Percentiles rank a stretch among this genome's conserved stretches.
Evolutionary conservation across 1,140 invertebrate genomes (phyloP).

Genomic region (Dreissena polymorpha): DNA sequence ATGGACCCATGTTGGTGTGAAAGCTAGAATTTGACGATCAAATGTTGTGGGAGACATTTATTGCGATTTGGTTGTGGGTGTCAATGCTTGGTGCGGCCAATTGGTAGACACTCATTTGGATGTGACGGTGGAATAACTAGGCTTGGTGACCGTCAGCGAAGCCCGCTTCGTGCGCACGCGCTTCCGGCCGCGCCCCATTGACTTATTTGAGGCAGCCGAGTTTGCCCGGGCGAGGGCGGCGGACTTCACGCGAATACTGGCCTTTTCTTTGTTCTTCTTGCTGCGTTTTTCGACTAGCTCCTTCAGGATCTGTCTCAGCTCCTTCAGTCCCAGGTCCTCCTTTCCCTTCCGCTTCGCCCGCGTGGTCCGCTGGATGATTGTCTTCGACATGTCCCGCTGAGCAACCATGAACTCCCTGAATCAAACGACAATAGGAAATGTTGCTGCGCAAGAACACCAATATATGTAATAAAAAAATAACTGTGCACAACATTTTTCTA

Average conservation of each 20-base stretch:
- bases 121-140: too few species aligned
- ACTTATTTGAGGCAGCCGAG: neutral
- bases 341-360: constrained; percentile 64
- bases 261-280: constrained; percentile 66
- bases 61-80: too few species aligned
- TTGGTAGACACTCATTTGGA: too few species aligned
- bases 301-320: constrained; percentile 67
- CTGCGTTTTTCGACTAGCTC: constrained; percentile 70
- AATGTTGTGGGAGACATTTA: too few species aligned
- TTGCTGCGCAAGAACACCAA: too few species aligned
- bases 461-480: too few species aligned
- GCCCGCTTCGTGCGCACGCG: constrained; percentile 58
- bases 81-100: too few species aligned
- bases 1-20: too few species aligned
- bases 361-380: constrained; percentile 66
- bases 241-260: constrained; percentile 57
- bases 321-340: constrained; percentile 66
- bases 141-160: constrained; percentile 62
- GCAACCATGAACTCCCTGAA: constrained; percentile 71
- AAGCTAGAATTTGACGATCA: too few species aligned
- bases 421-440: neutral
- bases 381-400: constrained; percentile 62
- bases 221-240: constrained; percentile 20
- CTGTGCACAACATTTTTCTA: too few species aligned
- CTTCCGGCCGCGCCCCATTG: constrained; percentile 37